phyloP scores from a whole-genome alignment of 2,888 invertebrate species.

The Aphidoletes aphidimyza region DNA sequence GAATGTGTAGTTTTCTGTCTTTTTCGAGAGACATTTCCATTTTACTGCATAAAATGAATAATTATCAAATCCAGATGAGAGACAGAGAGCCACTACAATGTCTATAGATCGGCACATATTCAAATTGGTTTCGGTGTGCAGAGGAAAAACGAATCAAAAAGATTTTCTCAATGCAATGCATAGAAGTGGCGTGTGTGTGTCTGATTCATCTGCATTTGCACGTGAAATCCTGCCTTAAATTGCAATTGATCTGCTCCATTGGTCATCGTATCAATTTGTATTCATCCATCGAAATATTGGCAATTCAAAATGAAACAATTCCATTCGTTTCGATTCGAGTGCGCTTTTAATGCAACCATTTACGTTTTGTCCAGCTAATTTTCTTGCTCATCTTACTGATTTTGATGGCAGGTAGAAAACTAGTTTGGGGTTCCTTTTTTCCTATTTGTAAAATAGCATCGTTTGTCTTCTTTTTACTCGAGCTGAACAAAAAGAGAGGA shows the following conservation, averaged over 20 bases:
- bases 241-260: constrained; percentile 26
- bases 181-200: no score
- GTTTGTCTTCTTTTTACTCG: background rate
- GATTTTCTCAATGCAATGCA: no score
- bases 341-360: background rate
- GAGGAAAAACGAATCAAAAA: no score
- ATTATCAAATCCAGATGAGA: no score
- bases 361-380: background rate
- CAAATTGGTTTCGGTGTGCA: background rate
- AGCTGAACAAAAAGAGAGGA: background rate
- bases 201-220: background rate
- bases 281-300: background rate
- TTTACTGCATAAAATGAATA: no score
- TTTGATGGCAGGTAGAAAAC: no score
- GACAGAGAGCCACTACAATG: no score
- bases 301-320: background rate
- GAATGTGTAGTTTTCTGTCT: no score
- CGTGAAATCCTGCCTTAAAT: background rate
- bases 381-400: background rate
- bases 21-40: no score
- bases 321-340: background rate
- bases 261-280: background rate
- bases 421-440: no score
- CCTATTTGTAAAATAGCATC: background rate
- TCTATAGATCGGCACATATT: background rate